Conservation (phyloP, 92 coral and sea anemone species). For the Phenganax stokvisi region DNA sequence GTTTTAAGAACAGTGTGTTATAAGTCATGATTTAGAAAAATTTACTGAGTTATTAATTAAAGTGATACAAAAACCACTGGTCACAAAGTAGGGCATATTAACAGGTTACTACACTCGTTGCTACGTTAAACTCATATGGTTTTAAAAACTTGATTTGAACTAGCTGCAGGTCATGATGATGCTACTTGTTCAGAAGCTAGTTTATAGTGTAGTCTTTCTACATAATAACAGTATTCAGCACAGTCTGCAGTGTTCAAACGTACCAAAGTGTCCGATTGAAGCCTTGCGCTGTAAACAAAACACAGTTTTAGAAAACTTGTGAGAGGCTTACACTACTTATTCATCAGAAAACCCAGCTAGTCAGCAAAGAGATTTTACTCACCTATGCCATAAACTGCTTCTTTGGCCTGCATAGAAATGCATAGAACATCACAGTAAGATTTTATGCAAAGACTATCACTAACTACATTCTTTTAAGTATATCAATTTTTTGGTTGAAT, state of each 20-base stretch:
- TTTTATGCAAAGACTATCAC: neutral
- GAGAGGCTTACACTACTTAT: neutral
- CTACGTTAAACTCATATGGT: no score
- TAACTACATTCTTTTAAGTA: no score
- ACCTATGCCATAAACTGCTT: slow-evolving; percentile 42
- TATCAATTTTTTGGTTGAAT: neutral
- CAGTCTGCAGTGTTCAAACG: neutral
- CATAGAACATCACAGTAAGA: neutral
- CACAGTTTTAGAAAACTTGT: neutral
- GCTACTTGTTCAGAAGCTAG: no score
- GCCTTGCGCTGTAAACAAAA: slow-evolving; percentile 33
- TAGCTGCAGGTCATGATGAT: no score
- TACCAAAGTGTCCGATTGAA: slow-evolving; percentile 37
- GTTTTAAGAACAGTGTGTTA: no score
- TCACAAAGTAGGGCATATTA: no score
- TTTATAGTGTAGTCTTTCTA: neutral
- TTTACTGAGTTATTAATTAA: no score
- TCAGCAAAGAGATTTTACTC: neutral
- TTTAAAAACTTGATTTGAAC: no score
- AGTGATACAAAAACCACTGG: no score
- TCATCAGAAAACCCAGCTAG: neutral
- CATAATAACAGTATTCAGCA: neutral
- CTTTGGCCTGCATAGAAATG: slow-evolving; percentile 14
- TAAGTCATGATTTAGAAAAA: no score
- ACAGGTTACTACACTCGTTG: no score